Evolutionary conservation across 2,888 invertebrate species (phyloP), one percentile per base, ranked within the genome.

Genomic region (Ariolimax columbianus): DNA sequence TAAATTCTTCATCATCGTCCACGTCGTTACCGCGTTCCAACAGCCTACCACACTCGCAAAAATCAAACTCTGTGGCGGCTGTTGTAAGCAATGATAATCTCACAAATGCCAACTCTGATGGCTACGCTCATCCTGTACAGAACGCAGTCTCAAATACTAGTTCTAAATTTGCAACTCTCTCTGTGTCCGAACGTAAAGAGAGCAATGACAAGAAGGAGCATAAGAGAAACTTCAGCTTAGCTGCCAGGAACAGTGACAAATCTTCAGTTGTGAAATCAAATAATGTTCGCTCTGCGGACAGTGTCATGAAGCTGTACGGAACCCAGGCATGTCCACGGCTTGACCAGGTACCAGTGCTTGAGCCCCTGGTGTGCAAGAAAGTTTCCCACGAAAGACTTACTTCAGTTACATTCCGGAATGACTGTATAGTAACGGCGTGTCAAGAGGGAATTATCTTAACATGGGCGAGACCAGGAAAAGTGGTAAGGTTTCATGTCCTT

Each of bases 381-480:
- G 96, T 99, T 91, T 98, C 99, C 83, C 98, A 98, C 94, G 99
- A 99, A 95, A 96, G 99, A 92, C 95, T 99, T 91, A 99, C 99
- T 88, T 97, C 98, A 91, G 95, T 99, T 92, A 96, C 97, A 94
- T 99, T 99, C 95, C 96, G 98, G 90, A 97, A 98, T 93, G 99
- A 99, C 95, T 98, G 97, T 95, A 96, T 99, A 94, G 96, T 99
- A 89, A 98, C 98, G 89, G 98, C 98, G 11, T 99, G 99, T 95
- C 99, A 99, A 94, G 99, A 99, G 95, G 99, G 99, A 88, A 97
- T 97, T 95, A 97, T 99, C 87, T 98, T 97, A 95, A 99, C 99
- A 88, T 99, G 99, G 99, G 98, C 98, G 89, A 95, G 99, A 91
- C 99, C 99, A 88, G 92, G 92, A 63, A 89, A 88, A 87, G 90